Evolutionary conservation across 2,797 vertebrate genomes (phyloP).

Genomic region (Lates japonicus): DNA sequence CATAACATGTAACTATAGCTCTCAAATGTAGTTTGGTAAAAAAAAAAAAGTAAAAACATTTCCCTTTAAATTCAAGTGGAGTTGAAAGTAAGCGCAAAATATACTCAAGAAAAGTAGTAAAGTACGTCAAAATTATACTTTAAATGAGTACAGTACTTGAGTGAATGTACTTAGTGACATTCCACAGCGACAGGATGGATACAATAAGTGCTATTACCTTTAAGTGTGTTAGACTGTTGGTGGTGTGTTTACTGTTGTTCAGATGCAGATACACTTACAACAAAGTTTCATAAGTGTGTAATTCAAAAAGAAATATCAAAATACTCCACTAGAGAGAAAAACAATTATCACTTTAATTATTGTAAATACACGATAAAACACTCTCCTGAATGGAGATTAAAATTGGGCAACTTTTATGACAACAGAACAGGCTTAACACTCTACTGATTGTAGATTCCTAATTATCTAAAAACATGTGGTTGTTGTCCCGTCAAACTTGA

Average conservation of each 20-base stretch:
- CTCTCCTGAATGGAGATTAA: too few relatives aligned
- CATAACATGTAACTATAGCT: background rate
- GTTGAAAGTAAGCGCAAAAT: background rate
- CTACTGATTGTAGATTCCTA: too few relatives aligned
- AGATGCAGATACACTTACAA: background rate
- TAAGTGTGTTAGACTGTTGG: background rate
- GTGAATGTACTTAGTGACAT: background rate
- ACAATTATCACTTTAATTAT: too few relatives aligned
- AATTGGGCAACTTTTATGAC: too few relatives aligned
- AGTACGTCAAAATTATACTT: background rate
- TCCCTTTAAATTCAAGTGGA: too few relatives aligned
- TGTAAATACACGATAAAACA: too few relatives aligned
- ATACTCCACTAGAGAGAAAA: too few relatives aligned
- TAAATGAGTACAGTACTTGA: too few relatives aligned
- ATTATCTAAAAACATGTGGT: background rate
- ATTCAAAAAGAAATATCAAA: background rate
- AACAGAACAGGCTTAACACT: too few relatives aligned
- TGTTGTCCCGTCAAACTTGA: background rate
- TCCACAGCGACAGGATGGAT: too few relatives aligned
- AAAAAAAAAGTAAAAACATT: background rate
- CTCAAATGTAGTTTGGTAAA: background rate
- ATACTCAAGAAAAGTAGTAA: background rate
- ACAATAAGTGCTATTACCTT: too few relatives aligned
- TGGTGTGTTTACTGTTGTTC: background rate
- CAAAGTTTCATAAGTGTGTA: background rate